Conservation (phyloP, 2,797 vertebrate genomes). For the Octomys mimax region DNA sequence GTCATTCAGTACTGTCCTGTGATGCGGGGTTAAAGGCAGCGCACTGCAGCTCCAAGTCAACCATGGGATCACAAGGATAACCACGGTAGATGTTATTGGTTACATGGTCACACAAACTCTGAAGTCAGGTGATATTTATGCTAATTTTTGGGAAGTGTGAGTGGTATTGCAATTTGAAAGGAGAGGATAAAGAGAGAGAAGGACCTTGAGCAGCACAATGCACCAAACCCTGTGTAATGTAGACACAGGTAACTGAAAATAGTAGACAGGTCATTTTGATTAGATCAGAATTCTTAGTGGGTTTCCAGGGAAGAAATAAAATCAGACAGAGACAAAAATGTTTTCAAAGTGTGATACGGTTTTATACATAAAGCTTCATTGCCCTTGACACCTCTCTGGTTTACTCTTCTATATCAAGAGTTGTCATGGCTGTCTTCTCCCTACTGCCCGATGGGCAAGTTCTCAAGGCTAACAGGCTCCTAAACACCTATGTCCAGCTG, state of each 20-base stretch:
- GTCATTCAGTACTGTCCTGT: neutral
- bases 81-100: neutral
- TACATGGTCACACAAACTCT: neutral
- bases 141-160: neutral
- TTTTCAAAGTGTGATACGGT: neutral
- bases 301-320: slow-evolving; percentile 25
- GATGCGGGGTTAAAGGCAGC: too few relatives aligned
- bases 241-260: neutral
- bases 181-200: neutral
- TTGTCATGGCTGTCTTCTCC: neutral
- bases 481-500: neutral
- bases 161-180: neutral
- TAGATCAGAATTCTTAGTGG: neutral
- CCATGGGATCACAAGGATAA: neutral
- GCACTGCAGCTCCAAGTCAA: neutral
- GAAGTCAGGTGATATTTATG: neutral
- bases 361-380: neutral
- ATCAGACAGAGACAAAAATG: neutral
- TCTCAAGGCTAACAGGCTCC: neutral
- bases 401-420: neutral
- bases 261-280: neutral
- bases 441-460: neutral
- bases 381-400: neutral
- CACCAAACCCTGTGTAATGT: neutral
- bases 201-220: neutral